A percentile compares a stretch with the other conserved stretches of the same genome.
Evolutionary conservation across 2,113 vertebrate species (phyloP).

Genomic region (Alectura lathami): DNA sequence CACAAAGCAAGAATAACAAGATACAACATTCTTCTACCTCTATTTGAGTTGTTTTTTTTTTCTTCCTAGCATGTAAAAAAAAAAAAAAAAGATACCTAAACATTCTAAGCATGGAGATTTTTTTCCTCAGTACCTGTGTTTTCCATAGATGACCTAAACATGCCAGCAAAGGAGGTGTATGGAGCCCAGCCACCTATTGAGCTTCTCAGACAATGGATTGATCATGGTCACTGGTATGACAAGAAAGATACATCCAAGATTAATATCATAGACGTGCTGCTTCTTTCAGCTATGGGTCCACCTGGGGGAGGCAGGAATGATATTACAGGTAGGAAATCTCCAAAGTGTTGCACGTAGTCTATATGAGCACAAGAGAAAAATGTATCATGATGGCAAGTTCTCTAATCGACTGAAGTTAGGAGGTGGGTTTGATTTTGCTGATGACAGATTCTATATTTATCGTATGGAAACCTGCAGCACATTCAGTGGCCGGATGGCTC

Average conservation of each 20-base stretch:
- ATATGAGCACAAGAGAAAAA: background rate
- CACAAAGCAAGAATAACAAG: background rate
- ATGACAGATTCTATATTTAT: background rate
- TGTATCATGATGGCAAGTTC: fast-evolving
- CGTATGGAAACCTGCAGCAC: background rate
- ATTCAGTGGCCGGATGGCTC: background rate
- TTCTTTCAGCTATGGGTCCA: constrained; percentile 91
- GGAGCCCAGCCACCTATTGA: constrained; percentile 94
- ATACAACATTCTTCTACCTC: background rate
- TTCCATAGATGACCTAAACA: constrained; percentile 90
- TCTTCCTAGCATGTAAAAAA: background rate
- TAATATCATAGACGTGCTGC: constrained; percentile 81
- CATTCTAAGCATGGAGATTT: background rate
- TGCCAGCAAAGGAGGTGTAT: constrained; percentile 92
- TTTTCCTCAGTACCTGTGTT: background rate
- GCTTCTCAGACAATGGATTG: constrained; percentile 89
- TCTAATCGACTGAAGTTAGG: background rate
- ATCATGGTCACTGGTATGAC: constrained; percentile 93
- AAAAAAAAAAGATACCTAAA: background rate
- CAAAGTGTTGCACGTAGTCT: background rate
- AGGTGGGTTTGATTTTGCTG: background rate
- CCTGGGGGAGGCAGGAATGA: constrained; percentile 92
- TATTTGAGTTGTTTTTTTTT: background rate
- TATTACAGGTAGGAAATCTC: constrained; percentile 84
- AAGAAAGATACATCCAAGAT: constrained; percentile 85